Evolutionary conservation across 1,140 invertebrate species (phyloP), one percentile per base, ranked within the genome.

Genomic region (Micrasema minimum): DNA sequence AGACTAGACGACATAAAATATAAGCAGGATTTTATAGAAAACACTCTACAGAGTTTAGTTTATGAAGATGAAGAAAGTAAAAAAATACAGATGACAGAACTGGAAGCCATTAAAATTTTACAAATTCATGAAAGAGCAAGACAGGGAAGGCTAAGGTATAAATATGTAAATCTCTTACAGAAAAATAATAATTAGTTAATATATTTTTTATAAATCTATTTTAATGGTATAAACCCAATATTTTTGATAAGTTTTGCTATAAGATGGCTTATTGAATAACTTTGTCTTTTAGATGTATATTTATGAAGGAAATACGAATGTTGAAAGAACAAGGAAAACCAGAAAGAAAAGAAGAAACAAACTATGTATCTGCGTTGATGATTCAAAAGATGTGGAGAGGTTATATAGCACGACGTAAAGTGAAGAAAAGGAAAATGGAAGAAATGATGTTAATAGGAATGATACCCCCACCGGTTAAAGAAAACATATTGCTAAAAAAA

Each of bases 81-180:
- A 18, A 79, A 80, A 14, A 69, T 81, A 31, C 82, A 85, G 5
- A 87, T 96, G 78, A 92, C 90, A 0, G 88, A 95, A 78, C 88
- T 92, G 38, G 92, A 97, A 82, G 95, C 95, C 0, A 90, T 97
- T 38, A 84, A 89, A 31, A 84, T 96, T 1, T 91, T 98, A 66
- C 96, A 97, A 80, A 90, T 89, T 23, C 94, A 97, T 77, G 96
- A 98, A 81, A 82, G 96, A 76, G 96, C 95, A 0, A 87, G 96
- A 45, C 96, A 97, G 80, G 96, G 93, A 20, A 84, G 94, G 46
- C 75, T 93, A 3, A 85, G 89, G 79, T 83, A 78, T 75, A 16
- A 22, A n/a, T n/a, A n/a, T n/a, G n/a, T n/a, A n/a, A n/a, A n/a
- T n/a, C n/a, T n/a, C n/a, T n/a, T n/a, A n/a, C n/a, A n/a, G n/a